Percentiles rank a stretch among this genome's conserved stretches.
These are phyloP conservation scores for Myiagra hebetior DNA, from an alignment of 2,113 vertebrate species.

Conservation along the genomic window DNA sequence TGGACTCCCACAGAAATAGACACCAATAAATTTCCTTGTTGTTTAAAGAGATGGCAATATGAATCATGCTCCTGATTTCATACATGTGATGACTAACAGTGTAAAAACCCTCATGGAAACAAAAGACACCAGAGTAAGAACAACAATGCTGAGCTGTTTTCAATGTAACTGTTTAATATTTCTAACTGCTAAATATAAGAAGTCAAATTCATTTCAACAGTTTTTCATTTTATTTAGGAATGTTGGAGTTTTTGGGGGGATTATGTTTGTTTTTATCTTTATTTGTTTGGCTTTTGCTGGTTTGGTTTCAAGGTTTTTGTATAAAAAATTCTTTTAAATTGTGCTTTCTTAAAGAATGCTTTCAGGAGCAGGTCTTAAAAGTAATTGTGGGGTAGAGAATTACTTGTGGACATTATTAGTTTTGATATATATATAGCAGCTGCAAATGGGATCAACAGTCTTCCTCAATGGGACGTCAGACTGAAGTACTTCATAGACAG, in stretches of 20 bases:
- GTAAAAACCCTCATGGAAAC: not conserved
- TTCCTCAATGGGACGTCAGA: not conserved
- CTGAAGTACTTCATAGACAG: not conserved
- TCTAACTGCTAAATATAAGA: not conserved
- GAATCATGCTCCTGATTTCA: not conserved
- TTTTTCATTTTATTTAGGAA: not conserved
- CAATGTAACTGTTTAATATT: not conserved
- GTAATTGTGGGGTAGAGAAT: not conserved
- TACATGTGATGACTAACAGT: not conserved
- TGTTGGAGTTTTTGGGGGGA: fast-evolving
- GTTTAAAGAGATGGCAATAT: not conserved
- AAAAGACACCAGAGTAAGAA: not conserved
- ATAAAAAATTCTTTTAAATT: not conserved
- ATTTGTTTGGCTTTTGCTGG: not conserved
- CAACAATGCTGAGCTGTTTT: not conserved
- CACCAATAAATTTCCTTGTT: not conserved
- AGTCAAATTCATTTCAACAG: not conserved
- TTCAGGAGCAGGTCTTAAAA: not conserved
- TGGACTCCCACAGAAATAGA: not conserved
- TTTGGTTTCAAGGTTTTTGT: not conserved
- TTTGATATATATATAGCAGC: not conserved
- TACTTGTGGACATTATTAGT: not conserved
- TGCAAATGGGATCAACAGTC: not conserved
- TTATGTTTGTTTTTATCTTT: too few species aligned
- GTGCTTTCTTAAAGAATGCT: not conserved